Evolutionary conservation across 2,888 invertebrate genomes (phyloP).

Genomic region (Hydraecia micacea): DNA sequence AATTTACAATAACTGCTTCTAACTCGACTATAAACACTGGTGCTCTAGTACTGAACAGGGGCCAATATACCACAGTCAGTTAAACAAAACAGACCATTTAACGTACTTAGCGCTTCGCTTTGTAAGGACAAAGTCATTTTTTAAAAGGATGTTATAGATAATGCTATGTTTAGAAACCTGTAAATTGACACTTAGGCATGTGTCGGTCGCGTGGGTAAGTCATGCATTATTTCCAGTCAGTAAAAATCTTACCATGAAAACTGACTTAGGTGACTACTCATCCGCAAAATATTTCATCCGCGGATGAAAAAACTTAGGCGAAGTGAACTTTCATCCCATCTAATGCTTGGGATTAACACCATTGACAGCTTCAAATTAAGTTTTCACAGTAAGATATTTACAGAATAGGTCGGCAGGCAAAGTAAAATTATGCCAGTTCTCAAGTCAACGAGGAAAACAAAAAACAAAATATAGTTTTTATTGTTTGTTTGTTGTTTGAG

Average conservation of each 20-base stretch:
- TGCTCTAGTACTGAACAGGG: slow-evolving; percentile 5
- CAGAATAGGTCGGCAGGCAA: not conserved
- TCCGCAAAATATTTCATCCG: no score
- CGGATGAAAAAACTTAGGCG: no score
- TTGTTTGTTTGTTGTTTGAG: no score
- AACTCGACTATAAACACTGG: slow-evolving; percentile 8
- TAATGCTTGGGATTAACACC: not conserved
- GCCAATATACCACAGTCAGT: slow-evolving; percentile 41
- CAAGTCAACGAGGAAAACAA: not conserved
- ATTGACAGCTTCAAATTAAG: not conserved
- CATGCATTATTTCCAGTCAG: not conserved
- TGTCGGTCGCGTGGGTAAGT: not conserved
- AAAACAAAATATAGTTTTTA: not conserved
- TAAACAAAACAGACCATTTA: slow-evolving; percentile 49
- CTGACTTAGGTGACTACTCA: no score
- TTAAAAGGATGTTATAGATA: slow-evolving; percentile 22
- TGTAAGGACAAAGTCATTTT: slow-evolving; percentile 9
- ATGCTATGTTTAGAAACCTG: slow-evolving; percentile 25
- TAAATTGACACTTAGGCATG: slow-evolving; percentile 27
- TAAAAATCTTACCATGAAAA: not conserved
- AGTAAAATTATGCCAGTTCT: not conserved
- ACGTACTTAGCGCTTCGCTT: slow-evolving; percentile 38
- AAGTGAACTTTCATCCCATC: not conserved
- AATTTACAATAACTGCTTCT: slow-evolving; percentile 18
- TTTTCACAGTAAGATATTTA: not conserved